These are phyloP conservation scores for Crenichthys baileyi DNA, from an alignment of 2,797 vertebrate genomes.

Conservation along the genomic window DNA sequence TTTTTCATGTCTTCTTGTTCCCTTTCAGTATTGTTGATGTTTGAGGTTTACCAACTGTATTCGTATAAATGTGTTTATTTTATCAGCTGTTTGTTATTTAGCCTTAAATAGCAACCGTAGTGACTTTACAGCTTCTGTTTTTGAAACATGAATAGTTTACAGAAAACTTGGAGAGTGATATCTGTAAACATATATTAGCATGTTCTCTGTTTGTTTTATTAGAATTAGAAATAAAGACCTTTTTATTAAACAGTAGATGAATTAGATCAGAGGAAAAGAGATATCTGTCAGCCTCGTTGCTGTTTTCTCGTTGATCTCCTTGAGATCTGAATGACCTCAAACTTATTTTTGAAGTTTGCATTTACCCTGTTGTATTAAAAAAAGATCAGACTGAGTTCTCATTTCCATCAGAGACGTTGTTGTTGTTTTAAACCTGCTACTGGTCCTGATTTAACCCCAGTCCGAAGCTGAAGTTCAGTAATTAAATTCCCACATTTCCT, in stretches of 20 bases:
- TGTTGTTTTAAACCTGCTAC: slow-evolving; percentile 45
- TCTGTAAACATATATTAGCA: slow-evolving; percentile 54
- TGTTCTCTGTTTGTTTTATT: slow-evolving; percentile 29
- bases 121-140: slow-evolving; percentile 58
- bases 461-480: slow-evolving; percentile 55
- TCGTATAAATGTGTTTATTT: slow-evolving; percentile 66
- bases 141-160: slow-evolving; percentile 70
- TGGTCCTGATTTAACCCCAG: slow-evolving; percentile 50
- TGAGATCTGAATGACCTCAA: slow-evolving; percentile 90
- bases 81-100: slow-evolving; percentile 69
- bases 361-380: slow-evolving; percentile 73
- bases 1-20: slow-evolving; percentile 68
- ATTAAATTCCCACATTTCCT: slow-evolving; percentile 47
- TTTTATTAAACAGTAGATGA: slow-evolving; percentile 48
- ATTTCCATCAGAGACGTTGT: slow-evolving; percentile 52
- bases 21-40: slow-evolving; percentile 76
- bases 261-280: slow-evolving; percentile 62
- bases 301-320: slow-evolving; percentile 88
- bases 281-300: slow-evolving; percentile 71
- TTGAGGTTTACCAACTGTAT: slow-evolving; percentile 69
- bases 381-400: slow-evolving; percentile 45
- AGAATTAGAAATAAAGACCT: slow-evolving; percentile 40
- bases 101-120: slow-evolving; percentile 74
- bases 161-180: slow-evolving; percentile 73
- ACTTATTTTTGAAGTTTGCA: slow-evolving; percentile 94